Evolutionary conservation across 1,140 invertebrate species (phyloP).

Genomic region (Asobara japonica): DNA sequence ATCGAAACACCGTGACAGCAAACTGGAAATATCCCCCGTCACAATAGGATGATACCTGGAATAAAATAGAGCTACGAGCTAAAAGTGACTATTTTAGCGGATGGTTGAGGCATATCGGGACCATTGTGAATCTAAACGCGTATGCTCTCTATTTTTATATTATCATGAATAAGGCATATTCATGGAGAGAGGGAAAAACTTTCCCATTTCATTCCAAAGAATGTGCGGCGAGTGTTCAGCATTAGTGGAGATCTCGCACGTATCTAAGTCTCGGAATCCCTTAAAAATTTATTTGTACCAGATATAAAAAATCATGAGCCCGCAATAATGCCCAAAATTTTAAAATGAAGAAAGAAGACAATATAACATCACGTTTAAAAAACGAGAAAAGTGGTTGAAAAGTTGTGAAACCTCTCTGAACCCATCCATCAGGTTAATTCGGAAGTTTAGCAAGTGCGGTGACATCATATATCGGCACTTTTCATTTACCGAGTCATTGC

Average conservation of each 20-base stretch:
- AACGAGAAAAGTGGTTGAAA: too few species aligned
- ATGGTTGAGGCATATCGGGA: background rate
- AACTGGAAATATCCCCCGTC: background rate
- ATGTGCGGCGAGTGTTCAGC: background rate
- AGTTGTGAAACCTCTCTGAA: too few species aligned
- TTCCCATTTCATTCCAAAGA: background rate
- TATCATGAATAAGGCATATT: background rate
- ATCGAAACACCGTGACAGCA: background rate
- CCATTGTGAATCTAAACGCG: background rate
- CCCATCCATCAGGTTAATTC: too few species aligned
- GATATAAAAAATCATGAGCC: background rate
- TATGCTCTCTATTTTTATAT: background rate
- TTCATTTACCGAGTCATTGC: too few species aligned
- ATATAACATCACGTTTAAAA: too few species aligned
- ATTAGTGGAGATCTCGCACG: background rate
- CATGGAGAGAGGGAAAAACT: background rate
- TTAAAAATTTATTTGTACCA: background rate
- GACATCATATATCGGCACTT: too few species aligned
- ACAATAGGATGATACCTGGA: background rate
- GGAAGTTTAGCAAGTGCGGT: too few species aligned
- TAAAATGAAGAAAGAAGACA: too few species aligned
- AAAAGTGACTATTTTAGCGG: background rate
- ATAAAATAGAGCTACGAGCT: background rate
- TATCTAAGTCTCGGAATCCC: background rate
- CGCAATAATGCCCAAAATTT: too few species aligned